phyloP scores from a whole-genome alignment of 2,888 invertebrate genomes.

The Drosophila peninsularis region DNA sequence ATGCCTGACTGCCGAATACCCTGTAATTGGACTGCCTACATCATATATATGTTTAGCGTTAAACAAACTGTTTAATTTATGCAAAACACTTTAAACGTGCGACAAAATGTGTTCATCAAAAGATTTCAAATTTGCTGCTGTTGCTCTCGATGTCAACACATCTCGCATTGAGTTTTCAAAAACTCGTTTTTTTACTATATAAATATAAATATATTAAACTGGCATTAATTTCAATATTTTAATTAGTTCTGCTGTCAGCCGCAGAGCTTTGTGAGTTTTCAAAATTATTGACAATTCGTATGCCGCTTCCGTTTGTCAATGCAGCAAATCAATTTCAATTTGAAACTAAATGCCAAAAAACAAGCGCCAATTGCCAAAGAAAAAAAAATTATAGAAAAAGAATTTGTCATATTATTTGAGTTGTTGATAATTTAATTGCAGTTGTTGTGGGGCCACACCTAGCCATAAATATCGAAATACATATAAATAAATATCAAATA shows the following conservation, averaged over 20 bases:
- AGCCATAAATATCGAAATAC: conserved; percentile 52
- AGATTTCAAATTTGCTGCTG: not conserved
- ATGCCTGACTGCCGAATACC: not conserved
- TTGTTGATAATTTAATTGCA: conserved; percentile 65
- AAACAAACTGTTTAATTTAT: conserved; percentile 16
- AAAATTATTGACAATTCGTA: conserved; percentile 30
- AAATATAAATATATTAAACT: not conserved
- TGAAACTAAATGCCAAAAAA: conserved; percentile 8
- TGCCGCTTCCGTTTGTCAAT: conserved; percentile 35
- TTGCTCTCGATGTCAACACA: conserved; percentile 7
- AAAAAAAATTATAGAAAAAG: conserved; percentile 12
- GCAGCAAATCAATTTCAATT: conserved; percentile 15
- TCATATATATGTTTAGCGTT: too few relatives aligned
- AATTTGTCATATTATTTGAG: conserved; percentile 53
- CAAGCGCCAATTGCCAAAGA: conserved; percentile 19
- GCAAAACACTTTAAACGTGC: conserved; percentile 6
- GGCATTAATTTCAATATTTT: conserved; percentile 7
- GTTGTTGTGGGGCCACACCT: conserved; percentile 59
- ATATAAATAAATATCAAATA: conserved; percentile 61
- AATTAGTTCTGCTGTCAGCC: conserved; percentile 24
- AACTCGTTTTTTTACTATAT: conserved; percentile 27
- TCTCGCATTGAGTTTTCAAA: conserved; percentile 2
- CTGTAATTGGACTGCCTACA: not conserved
- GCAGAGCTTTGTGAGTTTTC: too few relatives aligned
- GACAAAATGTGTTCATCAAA: conserved; percentile 16